A percentile compares a stretch with the other conserved stretches of the same genome.
These are phyloP conservation scores for Dryobates pubescens DNA, from an alignment of 2,797 vertebrate genomes.

Conservation along the genomic window DNA sequence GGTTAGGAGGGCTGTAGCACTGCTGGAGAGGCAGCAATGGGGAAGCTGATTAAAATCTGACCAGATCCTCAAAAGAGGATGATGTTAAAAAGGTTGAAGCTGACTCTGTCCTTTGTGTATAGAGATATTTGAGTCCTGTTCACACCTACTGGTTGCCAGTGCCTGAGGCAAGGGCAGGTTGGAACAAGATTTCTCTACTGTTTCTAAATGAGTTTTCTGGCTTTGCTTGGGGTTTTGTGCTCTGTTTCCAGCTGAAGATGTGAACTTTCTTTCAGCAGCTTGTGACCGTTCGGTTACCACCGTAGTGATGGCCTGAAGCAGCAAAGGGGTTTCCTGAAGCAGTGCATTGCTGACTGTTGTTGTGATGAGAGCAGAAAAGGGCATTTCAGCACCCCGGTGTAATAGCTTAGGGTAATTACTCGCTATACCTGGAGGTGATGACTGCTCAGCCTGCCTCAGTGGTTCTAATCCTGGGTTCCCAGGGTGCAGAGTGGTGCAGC, in stretches of 20 bases:
- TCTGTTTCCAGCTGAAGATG: background rate
- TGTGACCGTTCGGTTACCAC: constrained; percentile 47
- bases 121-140: constrained; percentile 61
- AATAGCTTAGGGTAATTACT: background rate
- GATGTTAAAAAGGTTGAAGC: background rate
- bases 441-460: background rate
- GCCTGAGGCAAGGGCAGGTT: constrained; percentile 52
- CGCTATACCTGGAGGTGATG: background rate
- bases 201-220: background rate
- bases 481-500: fast-evolving
- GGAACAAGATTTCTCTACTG: constrained; percentile 13
- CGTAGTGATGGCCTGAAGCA: background rate
- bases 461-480: fast-evolving
- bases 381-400: background rate
- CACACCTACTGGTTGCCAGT: constrained; percentile 33
- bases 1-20: background rate
- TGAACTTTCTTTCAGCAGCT: constrained; percentile 52
- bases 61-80: background rate
- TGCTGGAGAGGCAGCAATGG: background rate
- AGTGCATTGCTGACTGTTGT: background rate
- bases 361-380: background rate
- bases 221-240: background rate
- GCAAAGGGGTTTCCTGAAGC: background rate
- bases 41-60: background rate
- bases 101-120: constrained; percentile 27